A percentile compares a stretch with the other conserved stretches of the same genome.
phyloP scores from a whole-genome alignment of 2,888 invertebrate genomes.

The Ophion slaviceki region DNA sequence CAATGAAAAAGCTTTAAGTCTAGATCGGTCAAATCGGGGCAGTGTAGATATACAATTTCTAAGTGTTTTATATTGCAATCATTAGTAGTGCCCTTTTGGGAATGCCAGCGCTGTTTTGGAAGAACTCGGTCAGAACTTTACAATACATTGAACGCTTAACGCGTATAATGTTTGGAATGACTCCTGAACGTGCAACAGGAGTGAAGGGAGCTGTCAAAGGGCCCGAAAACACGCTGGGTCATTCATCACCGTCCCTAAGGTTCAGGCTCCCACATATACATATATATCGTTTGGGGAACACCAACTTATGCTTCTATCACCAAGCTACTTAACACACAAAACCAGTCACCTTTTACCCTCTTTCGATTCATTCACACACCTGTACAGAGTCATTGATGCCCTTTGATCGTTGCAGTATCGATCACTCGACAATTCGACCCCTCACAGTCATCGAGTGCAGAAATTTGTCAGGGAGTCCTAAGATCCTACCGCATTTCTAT shows the following conservation, averaged over 20 bases:
- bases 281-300: slow-evolving; percentile 44
- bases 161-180: slow-evolving; percentile 51
- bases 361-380: slow-evolving; percentile 20
- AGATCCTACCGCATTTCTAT: too few relatives aligned
- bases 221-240: slow-evolving; percentile 58
- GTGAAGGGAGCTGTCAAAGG: slow-evolving; percentile 35
- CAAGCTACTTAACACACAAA: slow-evolving; percentile 39
- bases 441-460: too few relatives aligned
- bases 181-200: slow-evolving; percentile 48
- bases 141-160: slow-evolving; percentile 77
- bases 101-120: slow-evolving; percentile 71
- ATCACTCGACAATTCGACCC: background rate
- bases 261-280: slow-evolving; percentile 27
- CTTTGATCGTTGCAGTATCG: background rate
- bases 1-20: background rate
- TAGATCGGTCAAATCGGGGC: background rate
- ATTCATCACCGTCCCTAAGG: slow-evolving; percentile 65
- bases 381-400: slow-evolving; percentile 5
- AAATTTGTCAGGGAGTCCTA: too few relatives aligned
- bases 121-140: slow-evolving; percentile 72
- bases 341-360: slow-evolving; percentile 19
- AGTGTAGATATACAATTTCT: background rate
- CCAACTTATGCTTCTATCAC: slow-evolving; percentile 56
- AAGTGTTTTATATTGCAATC: slow-evolving; percentile 28
- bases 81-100: slow-evolving; percentile 69